Evolutionary conservation across 2,797 vertebrate genomes (phyloP).

Genomic region (Acrossocheilus fasciatus): DNA sequence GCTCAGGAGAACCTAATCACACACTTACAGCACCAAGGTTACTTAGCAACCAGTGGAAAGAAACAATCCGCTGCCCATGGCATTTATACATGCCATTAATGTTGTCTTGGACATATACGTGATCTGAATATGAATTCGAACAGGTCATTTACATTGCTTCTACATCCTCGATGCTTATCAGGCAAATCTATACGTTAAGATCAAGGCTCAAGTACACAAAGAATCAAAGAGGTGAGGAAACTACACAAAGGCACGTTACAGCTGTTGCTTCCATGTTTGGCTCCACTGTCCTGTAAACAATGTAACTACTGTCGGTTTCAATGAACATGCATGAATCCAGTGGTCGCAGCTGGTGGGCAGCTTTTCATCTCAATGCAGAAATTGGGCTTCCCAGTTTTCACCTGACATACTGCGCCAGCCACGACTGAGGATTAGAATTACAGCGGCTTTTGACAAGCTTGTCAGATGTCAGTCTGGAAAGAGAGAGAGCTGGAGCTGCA

Average conservation of each 20-base stretch:
- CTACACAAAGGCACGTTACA: neutral
- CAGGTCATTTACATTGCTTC: conserved; percentile 32
- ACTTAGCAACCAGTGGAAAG: conserved; percentile 67
- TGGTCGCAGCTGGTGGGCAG: conserved; percentile 62
- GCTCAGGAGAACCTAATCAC: conserved; percentile 68
- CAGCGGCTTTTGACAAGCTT: conserved; percentile 51
- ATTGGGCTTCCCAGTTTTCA: conserved; percentile 58
- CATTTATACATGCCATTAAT: conserved; percentile 68
- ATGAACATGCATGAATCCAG: conserved; percentile 49
- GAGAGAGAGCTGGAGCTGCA: neutral
- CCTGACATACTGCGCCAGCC: conserved; percentile 57
- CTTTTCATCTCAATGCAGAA: conserved; percentile 59
- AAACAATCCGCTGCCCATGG: conserved; percentile 66
- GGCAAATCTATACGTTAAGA: neutral
- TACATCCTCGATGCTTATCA: neutral
- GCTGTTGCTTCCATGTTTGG: conserved; percentile 20
- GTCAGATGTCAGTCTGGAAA: conserved; percentile 56
- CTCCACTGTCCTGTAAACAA: conserved; percentile 45
- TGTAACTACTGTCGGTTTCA: conserved; percentile 55
- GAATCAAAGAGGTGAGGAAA: neutral
- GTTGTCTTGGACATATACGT: conserved; percentile 63
- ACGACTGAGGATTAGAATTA: conserved; percentile 58
- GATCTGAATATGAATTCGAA: conserved; percentile 57
- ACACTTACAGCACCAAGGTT: conserved; percentile 68
- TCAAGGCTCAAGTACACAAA: neutral